Evolutionary conservation across 1,140 invertebrate species (phyloP), one percentile per base, ranked within the genome.

Genomic region (Hypsibius dujardini): DNA sequence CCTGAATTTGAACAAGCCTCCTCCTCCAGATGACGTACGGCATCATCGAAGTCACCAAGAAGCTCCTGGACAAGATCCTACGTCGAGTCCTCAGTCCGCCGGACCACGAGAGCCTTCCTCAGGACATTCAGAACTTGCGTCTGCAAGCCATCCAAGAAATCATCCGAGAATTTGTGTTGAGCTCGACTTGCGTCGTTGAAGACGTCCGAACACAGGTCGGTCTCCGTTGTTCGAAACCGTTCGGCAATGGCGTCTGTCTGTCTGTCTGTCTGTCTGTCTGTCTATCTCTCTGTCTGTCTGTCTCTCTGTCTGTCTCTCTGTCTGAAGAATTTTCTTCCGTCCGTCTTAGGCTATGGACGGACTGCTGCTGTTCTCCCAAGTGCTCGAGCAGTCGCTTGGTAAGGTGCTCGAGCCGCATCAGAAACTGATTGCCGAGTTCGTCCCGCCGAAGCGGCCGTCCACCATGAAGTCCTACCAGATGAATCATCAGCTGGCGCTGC

Each of bases 381-480:
- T 92, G 70, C 90, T 92, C 77, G 85, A 85, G 67, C 90, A 88
- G 77, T 87, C 87, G 0, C 86, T 97, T 0, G 92, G 91, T 0
- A 88, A 90, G 76, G 88, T 97, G 0, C 95, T 97, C 87, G 88
- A 92, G 76, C 92, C 92, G 0, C 93, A 96, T 76, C 88, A 90
- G 76, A 90, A 95, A 70, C 87, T 94, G 0, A 77, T 98, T 1
- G 87, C 86, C 0, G 93, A 97, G 76, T 95, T 96, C 83, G 90
- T 98, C 71, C 92, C 92, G 1, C 92, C 92, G 0, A 93, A 91
- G 79, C 95, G 96, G 46, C 70, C 69, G 45, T 50, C 72, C 40
- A 72, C 69, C 47, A n/a, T 74, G 70, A 59, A 60, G 42, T 60
- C 71, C n/a, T 73, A 73, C 46, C 67, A 70, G 1, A 46, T 47